phyloP scores from a whole-genome alignment of 2,888 invertebrate genomes.

The Smittia aterrima region DNA sequence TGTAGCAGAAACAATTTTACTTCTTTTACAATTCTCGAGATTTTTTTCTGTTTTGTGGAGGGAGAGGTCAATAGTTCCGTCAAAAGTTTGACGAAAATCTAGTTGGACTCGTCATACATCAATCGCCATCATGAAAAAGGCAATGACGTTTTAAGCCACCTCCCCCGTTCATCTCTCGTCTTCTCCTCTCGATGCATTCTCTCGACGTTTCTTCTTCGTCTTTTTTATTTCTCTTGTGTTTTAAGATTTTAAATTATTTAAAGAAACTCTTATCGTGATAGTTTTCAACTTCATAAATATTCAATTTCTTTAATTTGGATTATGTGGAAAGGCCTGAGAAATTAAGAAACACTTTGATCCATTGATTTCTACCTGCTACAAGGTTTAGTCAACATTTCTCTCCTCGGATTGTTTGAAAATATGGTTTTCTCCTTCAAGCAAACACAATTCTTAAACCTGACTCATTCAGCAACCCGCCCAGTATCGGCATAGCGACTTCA shows the following conservation, averaged over 20 bases:
- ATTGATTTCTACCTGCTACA: not conserved
- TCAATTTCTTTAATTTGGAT: too few species aligned
- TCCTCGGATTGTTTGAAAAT: not conserved
- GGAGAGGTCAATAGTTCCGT: slow-evolving; percentile 30
- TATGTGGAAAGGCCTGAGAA: too few species aligned
- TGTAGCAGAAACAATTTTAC: not conserved
- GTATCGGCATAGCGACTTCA: slow-evolving; percentile 15
- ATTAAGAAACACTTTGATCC: not conserved
- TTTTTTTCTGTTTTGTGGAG: not conserved
- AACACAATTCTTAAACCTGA: not conserved
- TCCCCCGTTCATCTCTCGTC: slow-evolving; percentile 45
- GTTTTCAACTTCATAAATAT: not conserved
- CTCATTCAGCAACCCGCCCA: not conserved
- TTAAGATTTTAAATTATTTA: not conserved
- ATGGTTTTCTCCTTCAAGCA: slow-evolving; percentile 22
- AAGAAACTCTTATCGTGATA: not conserved
- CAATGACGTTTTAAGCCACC: slow-evolving; percentile 47
- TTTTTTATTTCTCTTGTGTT: slow-evolving; percentile 7
- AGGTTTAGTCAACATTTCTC: not conserved
- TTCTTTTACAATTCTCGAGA: not conserved
- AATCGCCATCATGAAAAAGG: slow-evolving; percentile 48
- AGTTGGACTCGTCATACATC: slow-evolving; percentile 42
- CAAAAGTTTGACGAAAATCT: slow-evolving; percentile 34
- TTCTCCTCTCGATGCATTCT: slow-evolving; percentile 23
- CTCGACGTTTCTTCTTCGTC: not conserved